Percentiles rank a stretch among this genome's conserved stretches.
Conservation (phyloP, 2,797 vertebrate genomes). For the Glossophaga mutica region DNA sequence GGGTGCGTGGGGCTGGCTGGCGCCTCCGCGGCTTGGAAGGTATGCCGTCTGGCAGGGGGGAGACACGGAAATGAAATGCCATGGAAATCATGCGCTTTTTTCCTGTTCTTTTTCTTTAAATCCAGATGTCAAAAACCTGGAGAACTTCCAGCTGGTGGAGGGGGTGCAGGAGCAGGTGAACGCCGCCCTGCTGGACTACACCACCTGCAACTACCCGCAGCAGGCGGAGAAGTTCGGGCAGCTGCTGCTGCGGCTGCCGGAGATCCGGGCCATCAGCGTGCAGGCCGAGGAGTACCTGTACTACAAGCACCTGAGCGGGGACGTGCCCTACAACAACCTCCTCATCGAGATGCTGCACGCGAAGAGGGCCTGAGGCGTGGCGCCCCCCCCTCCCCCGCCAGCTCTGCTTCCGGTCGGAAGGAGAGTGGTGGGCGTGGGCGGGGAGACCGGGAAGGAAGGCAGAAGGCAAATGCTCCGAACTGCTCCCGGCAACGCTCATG, state of each 20-base stretch:
- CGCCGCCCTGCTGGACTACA: slow-evolving; percentile 96
- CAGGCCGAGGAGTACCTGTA: slow-evolving; percentile 99
- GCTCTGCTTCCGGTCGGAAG: slow-evolving; percentile 72
- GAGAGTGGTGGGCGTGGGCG: neutral
- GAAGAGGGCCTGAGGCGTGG: slow-evolving; percentile 90
- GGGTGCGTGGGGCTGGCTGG: slow-evolving; percentile 64
- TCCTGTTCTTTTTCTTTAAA: slow-evolving; percentile 13
- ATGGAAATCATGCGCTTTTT: slow-evolving; percentile 38
- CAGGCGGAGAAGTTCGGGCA: slow-evolving; percentile 98
- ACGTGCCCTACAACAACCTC: slow-evolving; percentile 99
- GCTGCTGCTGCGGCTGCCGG: slow-evolving; percentile 94
- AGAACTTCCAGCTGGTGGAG: slow-evolving; percentile 98
- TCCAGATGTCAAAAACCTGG: slow-evolving; percentile 97
- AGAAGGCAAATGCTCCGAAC: slow-evolving; percentile 74
- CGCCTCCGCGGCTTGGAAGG: slow-evolving; percentile 73
- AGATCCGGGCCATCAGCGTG: slow-evolving; percentile 97
- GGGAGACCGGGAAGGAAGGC: slow-evolving; percentile 16
- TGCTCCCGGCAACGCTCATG: slow-evolving; percentile 79
- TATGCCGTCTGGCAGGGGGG: slow-evolving; percentile 69
- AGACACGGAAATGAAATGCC: slow-evolving; percentile 50
- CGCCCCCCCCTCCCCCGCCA: slow-evolving; percentile 7
- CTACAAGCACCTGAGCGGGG: slow-evolving; percentile 99
- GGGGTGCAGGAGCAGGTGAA: slow-evolving; percentile 99
- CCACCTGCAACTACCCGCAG: slow-evolving; percentile 97
- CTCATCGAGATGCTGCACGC: slow-evolving; percentile 99